Evolutionary conservation across 64 coral and sea anemone species (phyloP).

Genomic region (Actinia equina): DNA sequence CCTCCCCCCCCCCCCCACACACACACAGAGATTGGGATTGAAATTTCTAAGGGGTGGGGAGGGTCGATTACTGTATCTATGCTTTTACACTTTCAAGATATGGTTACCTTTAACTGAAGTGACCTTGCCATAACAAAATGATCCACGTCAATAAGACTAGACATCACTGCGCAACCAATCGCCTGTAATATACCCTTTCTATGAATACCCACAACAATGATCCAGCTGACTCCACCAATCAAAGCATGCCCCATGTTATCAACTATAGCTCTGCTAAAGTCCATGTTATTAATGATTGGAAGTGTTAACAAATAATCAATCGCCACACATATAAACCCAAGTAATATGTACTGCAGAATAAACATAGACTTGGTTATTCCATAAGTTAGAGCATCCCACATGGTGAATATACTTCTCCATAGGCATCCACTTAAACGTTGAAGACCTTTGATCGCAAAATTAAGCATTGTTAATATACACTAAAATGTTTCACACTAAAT

Average conservation of each 20-base stretch:
- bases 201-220: slow-evolving; percentile 6
- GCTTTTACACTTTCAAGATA: too few species aligned
- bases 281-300: not conserved
- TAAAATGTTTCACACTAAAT: not conserved
- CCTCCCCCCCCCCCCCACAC: too few species aligned
- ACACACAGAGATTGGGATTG: too few species aligned
- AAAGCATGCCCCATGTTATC: slow-evolving; percentile 23
- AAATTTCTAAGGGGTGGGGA: too few species aligned
- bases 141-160: slow-evolving; percentile 18
- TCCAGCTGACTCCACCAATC: slow-evolving; percentile 18
- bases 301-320: slow-evolving; percentile 1
- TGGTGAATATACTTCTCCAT: not conserved
- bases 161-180: not conserved
- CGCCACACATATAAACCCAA: not conserved
- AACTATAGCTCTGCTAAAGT: not conserved
- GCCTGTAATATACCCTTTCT: not conserved
- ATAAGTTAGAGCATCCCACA: not conserved
- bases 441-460: not conserved
- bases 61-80: too few species aligned
- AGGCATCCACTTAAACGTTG: not conserved
- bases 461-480: not conserved
- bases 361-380: not conserved
- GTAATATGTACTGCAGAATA: not conserved
- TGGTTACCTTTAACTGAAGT: not conserved
- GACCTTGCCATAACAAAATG: slow-evolving; percentile 28